Percentiles rank a stretch among this genome's conserved stretches.
Conservation (phyloP, 2,888 invertebrate genomes). For the Ceramica pisi region DNA sequence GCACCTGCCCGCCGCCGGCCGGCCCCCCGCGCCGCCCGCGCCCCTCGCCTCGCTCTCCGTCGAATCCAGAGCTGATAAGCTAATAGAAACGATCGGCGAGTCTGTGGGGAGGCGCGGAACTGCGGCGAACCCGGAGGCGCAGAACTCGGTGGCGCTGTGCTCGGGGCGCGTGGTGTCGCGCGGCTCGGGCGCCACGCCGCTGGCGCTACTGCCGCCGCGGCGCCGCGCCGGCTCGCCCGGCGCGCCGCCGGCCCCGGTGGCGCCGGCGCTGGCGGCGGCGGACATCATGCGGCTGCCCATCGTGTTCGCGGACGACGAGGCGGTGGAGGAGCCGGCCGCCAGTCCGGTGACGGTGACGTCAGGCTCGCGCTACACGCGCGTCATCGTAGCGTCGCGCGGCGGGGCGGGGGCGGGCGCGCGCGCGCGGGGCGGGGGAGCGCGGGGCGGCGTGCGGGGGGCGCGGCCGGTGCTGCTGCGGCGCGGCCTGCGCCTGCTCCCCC, state of each 20-base stretch:
- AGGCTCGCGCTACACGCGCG: constrained; percentile 52
- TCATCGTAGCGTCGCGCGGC: constrained; percentile 65
- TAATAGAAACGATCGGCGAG: constrained; percentile 72
- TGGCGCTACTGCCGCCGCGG: constrained; percentile 74
- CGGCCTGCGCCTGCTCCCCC: constrained; percentile 47
- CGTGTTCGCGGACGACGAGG: constrained; percentile 91
- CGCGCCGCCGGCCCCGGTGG: constrained; percentile 34
- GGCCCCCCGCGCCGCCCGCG: constrained; percentile 9
- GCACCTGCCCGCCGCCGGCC: too few species aligned
- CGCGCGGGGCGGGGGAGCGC: constrained; percentile 58
- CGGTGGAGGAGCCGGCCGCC: constrained; percentile 41
- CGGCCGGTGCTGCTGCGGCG: constrained; percentile 50
- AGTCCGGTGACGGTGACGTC: constrained; percentile 49
- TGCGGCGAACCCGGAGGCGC: background rate
- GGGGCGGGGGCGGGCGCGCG: constrained; percentile 34
- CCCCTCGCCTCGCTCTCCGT: background rate
- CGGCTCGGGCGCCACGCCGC: constrained; percentile 75
- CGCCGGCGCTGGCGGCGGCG: constrained; percentile 63
- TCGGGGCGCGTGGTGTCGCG: constrained; percentile 72
- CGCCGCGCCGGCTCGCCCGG: constrained; percentile 66
- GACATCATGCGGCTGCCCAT: constrained; percentile 92
- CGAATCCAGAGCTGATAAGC: constrained; percentile 57
- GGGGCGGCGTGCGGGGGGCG: background rate
- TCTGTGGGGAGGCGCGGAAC: constrained; percentile 1
- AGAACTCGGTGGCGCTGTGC: background rate